Evolutionary conservation across 2,797 vertebrate genomes (phyloP), one percentile per base, ranked within the genome.

Genomic region (Loriculus beryllinus): DNA sequence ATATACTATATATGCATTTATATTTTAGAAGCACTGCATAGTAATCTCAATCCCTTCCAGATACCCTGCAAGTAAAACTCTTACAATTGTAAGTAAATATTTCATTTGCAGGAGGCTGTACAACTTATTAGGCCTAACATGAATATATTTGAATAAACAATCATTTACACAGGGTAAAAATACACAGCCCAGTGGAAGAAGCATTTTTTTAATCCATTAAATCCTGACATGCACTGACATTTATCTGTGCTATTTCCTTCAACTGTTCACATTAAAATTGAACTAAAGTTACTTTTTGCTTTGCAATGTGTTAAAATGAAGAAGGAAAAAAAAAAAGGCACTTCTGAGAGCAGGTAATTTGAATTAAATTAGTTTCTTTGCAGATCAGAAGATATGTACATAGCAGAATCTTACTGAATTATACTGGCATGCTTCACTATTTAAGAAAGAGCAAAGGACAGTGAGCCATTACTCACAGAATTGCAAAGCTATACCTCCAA

Each of bases 301-400:
- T 91, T 82, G 86, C 70, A 85, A 65, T 43, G 77, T 82, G 82
- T 82, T 95, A 96, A 97, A 92, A 92, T 22, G 51, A 91, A 84
- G 57, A 48, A 43, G 33, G 28, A n/a, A 5, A 4, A 52, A 17
- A 52, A 78, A 78, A 81, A 83, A 92, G 70, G 47, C 70, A 90
- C 86, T 96, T 96, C 91, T 90, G 82, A 88, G 88, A 95, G 65
- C 71, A 93, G 92, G 90, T 96, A 95, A 96, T 96, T 93, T 94
- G 80, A 96, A 93, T 90, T 88, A 95, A 95, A 96, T 96, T 92
- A 92, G 84, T 87, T 96, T 94, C 77, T 92, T 91, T 40, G 82
- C 88, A 95, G 92, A 94, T 95, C 93, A 95, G 81, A 93, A 93
- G 86, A 92, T 82, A 84, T 7, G 90, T 92, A 85, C 88, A 40